These are phyloP conservation scores for Perca flavescens DNA, from an alignment of 2,113 vertebrate species.

Conservation along the genomic window DNA sequence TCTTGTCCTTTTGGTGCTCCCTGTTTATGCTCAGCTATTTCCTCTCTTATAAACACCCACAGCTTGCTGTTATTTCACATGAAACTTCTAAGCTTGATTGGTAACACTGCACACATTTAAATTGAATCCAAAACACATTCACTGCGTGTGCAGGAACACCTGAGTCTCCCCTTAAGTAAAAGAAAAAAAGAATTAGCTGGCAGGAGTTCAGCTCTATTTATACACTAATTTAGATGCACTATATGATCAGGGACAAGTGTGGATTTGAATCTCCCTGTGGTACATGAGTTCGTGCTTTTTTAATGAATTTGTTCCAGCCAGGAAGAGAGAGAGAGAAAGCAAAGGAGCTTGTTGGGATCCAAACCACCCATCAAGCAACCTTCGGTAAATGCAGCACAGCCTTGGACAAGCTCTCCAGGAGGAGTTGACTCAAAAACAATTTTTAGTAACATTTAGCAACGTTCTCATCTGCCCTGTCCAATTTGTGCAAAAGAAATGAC, in stretches of 20 bases:
- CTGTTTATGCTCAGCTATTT: slow-evolving; percentile 39
- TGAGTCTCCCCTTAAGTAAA: slow-evolving; percentile 48
- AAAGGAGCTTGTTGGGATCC: slow-evolving; percentile 35
- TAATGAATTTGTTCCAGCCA: slow-evolving; percentile 45
- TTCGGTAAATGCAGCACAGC: slow-evolving; percentile 43
- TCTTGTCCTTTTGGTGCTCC: slow-evolving; percentile 23
- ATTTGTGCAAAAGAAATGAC: slow-evolving; percentile 62
- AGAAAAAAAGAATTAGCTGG: slow-evolving; percentile 24
- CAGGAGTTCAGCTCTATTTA: slow-evolving; percentile 55
- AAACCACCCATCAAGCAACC: slow-evolving; percentile 69
- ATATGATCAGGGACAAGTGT: slow-evolving; percentile 57
- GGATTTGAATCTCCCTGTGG: slow-evolving; percentile 44
- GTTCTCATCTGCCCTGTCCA: slow-evolving; percentile 40
- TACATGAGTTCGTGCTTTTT: slow-evolving; percentile 28
- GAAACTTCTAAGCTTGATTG: slow-evolving; percentile 48
- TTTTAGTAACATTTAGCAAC: slow-evolving; percentile 25
- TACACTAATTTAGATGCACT: slow-evolving; percentile 46
- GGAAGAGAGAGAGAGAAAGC: slow-evolving; percentile 15
- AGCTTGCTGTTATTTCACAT: slow-evolving; percentile 52
- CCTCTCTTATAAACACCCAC: slow-evolving; percentile 57
- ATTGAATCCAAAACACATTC: slow-evolving; percentile 44
- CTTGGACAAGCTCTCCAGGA: slow-evolving; percentile 37
- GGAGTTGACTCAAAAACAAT: slow-evolving; percentile 41
- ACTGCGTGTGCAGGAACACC: slow-evolving; percentile 55
- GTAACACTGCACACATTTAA: slow-evolving; percentile 42